Evolutionary conservation across 2,888 invertebrate species (phyloP).

Genomic region (Melanargia galathea): DNA sequence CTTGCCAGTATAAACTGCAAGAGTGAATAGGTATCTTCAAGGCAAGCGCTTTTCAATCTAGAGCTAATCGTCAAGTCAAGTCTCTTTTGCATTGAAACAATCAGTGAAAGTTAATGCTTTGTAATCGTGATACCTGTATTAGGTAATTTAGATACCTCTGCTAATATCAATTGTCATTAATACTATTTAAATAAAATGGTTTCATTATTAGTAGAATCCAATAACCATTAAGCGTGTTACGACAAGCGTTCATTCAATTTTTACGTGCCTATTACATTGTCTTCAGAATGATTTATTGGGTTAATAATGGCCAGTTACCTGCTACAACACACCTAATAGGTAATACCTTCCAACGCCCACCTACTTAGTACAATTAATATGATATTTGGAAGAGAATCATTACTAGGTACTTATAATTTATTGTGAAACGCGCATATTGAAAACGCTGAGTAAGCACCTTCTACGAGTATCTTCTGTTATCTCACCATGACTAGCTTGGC

Average conservation of each 20-base stretch:
- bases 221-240: not conserved
- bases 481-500: not conserved
- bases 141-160: not conserved
- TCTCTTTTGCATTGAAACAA: not conserved
- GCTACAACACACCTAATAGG: not conserved
- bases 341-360: not conserved
- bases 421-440: not conserved
- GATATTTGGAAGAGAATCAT: not conserved
- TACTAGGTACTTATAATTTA: too few relatives aligned
- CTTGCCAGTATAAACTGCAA: not conserved
- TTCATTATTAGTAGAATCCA: not conserved
- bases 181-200: not conserved
- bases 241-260: not conserved
- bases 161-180: slow-evolving; percentile 1
- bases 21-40: not conserved
- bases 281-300: not conserved
- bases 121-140: not conserved
- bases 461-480: not conserved
- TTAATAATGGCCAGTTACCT: not conserved
- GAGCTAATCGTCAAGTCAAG: not conserved
- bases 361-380: not conserved
- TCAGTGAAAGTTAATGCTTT: not conserved
- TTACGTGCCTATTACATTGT: not conserved
- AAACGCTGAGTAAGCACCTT: too few relatives aligned
- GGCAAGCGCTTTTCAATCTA: not conserved